Conservation (phyloP, 2,113 vertebrate species). For the Euleptes europaea region DNA sequence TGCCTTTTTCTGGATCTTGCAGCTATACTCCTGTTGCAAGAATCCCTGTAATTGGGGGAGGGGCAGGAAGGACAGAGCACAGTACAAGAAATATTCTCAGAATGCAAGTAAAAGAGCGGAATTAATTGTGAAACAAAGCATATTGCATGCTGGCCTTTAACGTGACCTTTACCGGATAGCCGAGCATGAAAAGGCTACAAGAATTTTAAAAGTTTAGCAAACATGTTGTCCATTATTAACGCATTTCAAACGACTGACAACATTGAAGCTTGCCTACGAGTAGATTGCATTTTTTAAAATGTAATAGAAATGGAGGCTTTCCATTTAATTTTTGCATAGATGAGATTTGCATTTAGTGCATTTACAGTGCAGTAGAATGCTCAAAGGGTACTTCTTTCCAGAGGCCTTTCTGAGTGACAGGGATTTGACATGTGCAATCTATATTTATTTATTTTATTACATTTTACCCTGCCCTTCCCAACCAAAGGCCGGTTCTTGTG, state of each 20-base stretch:
- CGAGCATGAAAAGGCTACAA: constrained; percentile 46
- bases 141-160: neutral
- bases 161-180: constrained; percentile 45
- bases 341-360: neutral
- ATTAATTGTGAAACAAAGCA: constrained; percentile 53
- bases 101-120: constrained; percentile 34
- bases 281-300: constrained; percentile 6
- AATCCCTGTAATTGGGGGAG: neutral
- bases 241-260: neutral
- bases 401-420: neutral
- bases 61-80: neutral
- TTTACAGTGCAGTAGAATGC: neutral
- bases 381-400: neutral
- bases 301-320: neutral
- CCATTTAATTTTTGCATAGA: neutral
- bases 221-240: constrained; percentile 34
- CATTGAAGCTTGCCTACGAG: neutral
- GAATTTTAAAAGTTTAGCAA: constrained; percentile 48
- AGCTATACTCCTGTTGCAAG: neutral
- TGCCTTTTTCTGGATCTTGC: neutral
- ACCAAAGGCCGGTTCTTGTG: neutral
- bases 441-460: too few relatives aligned
- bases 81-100: neutral
- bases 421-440: neutral
- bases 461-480: too few relatives aligned